Evolutionary conservation across 2,797 vertebrate species (phyloP).

Genomic region (Aotus griseimembra): DNA sequence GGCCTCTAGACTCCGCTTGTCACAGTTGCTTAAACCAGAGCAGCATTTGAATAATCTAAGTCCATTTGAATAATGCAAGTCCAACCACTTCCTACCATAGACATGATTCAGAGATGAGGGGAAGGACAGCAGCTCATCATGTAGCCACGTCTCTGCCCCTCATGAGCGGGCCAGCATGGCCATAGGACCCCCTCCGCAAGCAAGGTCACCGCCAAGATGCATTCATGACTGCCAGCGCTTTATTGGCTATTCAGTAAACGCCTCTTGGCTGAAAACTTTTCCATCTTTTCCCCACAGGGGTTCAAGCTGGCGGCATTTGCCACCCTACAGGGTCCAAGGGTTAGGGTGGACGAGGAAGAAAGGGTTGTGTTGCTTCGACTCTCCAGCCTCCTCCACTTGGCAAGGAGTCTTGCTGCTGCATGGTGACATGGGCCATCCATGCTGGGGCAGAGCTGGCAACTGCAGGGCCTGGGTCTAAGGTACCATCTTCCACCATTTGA

Average conservation of each 20-base stretch:
- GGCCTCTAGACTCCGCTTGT: rapidly evolving
- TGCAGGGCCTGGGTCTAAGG: conserved; percentile 54
- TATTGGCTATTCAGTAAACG: conserved; percentile 3
- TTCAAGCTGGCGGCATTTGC: not conserved
- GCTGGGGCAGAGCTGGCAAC: not conserved
- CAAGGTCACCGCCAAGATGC: not conserved
- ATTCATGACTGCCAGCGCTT: not conserved
- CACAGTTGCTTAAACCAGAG: not conserved
- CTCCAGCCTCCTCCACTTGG: too few species aligned
- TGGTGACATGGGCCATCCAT: rapidly evolving
- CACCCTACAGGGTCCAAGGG: not conserved
- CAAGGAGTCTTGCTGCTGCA: rapidly evolving
- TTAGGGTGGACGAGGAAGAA: not conserved
- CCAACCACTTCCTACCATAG: too few species aligned
- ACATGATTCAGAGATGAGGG: not conserved
- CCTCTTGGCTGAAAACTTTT: not conserved
- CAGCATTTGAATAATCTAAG: not conserved
- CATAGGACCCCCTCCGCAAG: not conserved
- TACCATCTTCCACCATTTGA: conserved; percentile 90
- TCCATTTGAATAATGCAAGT: not conserved
- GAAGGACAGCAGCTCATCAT: too few species aligned
- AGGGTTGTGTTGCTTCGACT: rapidly evolving
- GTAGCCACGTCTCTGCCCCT: not conserved
- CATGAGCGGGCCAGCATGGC: not conserved
- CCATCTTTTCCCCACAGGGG: not conserved